Percentiles rank a stretch among this genome's conserved stretches.
phyloP scores from a whole-genome alignment of 2,113 vertebrate species.

The Equus przewalskii region DNA sequence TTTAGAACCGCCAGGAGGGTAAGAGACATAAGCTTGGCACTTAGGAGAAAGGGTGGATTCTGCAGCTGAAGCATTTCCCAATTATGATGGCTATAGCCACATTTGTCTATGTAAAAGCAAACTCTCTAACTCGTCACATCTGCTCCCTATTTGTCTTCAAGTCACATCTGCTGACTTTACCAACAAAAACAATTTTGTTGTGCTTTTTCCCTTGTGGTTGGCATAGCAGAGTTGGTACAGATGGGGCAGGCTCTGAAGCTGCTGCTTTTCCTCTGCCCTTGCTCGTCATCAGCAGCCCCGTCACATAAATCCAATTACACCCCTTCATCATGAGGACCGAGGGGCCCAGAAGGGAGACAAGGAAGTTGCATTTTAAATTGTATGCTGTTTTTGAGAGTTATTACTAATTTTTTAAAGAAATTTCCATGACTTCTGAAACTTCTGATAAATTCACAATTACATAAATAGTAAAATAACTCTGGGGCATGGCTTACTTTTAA shows the following conservation, averaged over 20 bases:
- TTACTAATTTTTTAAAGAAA: not conserved
- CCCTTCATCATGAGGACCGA: not conserved
- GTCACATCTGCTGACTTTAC: slow-evolving; percentile 75
- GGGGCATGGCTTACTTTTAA: not conserved
- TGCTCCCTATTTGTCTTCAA: slow-evolving; percentile 76
- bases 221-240: not conserved
- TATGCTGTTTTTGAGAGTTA: not conserved
- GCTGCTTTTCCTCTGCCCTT: not conserved
- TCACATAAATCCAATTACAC: not conserved
- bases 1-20: not conserved
- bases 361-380: not conserved
- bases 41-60: not conserved
- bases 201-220: not conserved
- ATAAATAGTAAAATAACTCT: not conserved
- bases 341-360: not conserved
- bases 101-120: slow-evolving; percentile 72
- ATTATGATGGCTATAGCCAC: not conserved
- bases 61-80: slow-evolving; percentile 58
- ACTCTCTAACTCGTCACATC: slow-evolving; percentile 62
- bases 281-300: not conserved
- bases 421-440: not conserved
- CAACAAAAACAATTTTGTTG: slow-evolving; percentile 33
- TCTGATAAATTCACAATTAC: not conserved
- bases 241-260: not conserved
- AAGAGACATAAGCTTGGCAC: slow-evolving; percentile 8